These are phyloP conservation scores for Erebia aethiops DNA, from an alignment of 2,888 invertebrate genomes.

Conservation along the genomic window DNA sequence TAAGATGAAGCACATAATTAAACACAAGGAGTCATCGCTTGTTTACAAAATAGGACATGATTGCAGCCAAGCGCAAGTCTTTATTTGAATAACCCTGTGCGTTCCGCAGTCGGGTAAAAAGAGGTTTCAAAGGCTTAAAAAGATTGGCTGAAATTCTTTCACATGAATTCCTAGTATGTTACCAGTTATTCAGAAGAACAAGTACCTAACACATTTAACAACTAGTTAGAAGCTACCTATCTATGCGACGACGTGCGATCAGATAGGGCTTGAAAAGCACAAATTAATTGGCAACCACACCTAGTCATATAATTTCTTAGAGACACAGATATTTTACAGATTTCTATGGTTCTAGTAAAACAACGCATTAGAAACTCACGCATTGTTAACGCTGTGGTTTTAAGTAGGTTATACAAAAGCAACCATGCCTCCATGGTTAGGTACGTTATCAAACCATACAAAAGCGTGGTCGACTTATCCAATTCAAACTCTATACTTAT, in stretches of 20 bases:
- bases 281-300: constrained; percentile 7
- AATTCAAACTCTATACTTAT: constrained; percentile 18
- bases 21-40: no score
- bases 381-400: constrained; percentile 11
- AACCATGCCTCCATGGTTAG: not conserved
- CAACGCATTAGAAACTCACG: constrained; percentile 10
- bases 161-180: no score
- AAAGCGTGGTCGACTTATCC: constrained; percentile 10
- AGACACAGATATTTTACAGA: constrained; percentile 6
- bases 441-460: constrained; percentile 5
- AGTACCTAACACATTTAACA: no score
- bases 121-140: not conserved
- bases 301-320: not conserved
- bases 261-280: not conserved
- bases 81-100: no score
- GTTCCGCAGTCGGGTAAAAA: no score
- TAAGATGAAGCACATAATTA: no score
- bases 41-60: no score
- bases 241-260: no score
- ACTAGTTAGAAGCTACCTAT: no score
- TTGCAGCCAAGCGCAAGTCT: no score
- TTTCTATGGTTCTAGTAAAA: constrained; percentile 3
- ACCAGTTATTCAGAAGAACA: no score
- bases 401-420: constrained; percentile 2
- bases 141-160: not conserved